phyloP scores from a whole-genome alignment of 2,113 vertebrate species.

The Phodopus roborovskii region DNA sequence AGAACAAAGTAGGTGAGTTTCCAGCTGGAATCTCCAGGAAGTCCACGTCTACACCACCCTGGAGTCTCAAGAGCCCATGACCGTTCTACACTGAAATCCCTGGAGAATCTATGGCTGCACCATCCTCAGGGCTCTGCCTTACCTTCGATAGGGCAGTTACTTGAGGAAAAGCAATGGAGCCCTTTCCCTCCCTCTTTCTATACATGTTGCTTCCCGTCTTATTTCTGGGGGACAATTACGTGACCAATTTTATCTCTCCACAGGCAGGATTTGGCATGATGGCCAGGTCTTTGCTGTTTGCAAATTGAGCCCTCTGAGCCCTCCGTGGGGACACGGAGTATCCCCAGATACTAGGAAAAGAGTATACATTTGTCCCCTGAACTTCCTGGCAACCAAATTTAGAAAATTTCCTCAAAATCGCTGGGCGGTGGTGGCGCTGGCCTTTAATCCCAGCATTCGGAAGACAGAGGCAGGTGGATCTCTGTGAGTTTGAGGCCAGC shows the following conservation, averaged over 20 bases:
- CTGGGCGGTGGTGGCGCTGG: accelerated
- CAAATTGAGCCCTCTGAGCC: background rate
- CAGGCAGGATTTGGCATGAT: background rate
- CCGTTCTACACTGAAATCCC: background rate
- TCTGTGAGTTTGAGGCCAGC: background rate
- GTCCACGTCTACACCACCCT: too few relatives aligned
- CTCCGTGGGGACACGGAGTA: background rate
- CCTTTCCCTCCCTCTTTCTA: background rate
- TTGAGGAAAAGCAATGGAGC: background rate
- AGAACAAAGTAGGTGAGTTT: background rate
- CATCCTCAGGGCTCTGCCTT: background rate
- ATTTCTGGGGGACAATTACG: background rate
- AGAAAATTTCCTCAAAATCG: background rate
- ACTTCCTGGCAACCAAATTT: background rate
- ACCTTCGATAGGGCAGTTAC: background rate
- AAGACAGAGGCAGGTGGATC: background rate
- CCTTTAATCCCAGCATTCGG: background rate
- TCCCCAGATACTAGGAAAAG: background rate
- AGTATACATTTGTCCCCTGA: background rate
- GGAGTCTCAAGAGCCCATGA: background rate
- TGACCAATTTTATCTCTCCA: background rate
- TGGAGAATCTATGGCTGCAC: background rate
- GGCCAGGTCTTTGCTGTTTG: background rate
- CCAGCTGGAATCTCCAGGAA: background rate
- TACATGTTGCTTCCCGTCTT: background rate